Percentiles rank a stretch among this genome's conserved stretches.
Conservation (phyloP, 2,888 invertebrate species). For the Trachelus troglodyta region DNA sequence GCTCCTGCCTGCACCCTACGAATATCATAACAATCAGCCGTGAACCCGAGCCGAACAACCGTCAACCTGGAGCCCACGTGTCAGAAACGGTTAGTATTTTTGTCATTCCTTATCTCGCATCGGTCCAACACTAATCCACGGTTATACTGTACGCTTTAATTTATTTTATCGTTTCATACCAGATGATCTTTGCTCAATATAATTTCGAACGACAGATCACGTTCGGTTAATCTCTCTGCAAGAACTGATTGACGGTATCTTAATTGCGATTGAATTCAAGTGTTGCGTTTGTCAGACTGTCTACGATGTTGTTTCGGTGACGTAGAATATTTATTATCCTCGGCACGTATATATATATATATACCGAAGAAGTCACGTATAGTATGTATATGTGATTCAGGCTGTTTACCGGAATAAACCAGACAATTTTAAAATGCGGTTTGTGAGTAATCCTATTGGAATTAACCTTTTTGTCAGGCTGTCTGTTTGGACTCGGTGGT, state of each 20-base stretch:
- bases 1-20: not conserved
- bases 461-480: not conserved
- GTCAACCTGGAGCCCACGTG: constrained; percentile 66
- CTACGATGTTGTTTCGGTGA: constrained; percentile 8
- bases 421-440: not conserved
- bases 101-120: not conserved
- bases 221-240: not conserved
- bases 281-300: not conserved
- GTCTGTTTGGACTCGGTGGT: not conserved
- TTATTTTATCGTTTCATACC: not conserved
- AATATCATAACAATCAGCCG: constrained; percentile 25
- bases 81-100: constrained; percentile 59
- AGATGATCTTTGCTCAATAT: not conserved
- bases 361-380: not conserved
- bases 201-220: not conserved
- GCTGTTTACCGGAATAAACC: not conserved
- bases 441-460: not conserved
- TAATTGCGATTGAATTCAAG: not conserved
- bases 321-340: constrained; percentile 19
- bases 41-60: constrained; percentile 52
- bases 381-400: not conserved
- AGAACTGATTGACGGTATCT: not conserved
- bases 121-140: not conserved
- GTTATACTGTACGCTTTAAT: not conserved
- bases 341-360: not conserved